Evolutionary conservation across 1,140 invertebrate species (phyloP).

Genomic region (Camponotus floridanus): DNA sequence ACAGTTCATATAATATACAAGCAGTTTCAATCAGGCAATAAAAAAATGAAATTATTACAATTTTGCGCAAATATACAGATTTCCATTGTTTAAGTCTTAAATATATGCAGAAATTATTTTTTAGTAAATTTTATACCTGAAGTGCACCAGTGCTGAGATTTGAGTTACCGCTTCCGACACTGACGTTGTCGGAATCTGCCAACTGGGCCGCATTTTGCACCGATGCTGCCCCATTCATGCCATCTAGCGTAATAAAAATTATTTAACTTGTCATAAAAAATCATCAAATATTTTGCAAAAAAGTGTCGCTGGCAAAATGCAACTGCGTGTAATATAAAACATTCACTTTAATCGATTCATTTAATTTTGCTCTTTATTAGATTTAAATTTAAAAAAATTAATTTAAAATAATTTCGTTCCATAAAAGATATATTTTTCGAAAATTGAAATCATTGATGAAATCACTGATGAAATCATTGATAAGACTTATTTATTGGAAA

Average conservation of each 20-base stretch:
- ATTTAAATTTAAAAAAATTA: conserved; percentile 14
- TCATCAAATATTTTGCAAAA: not conserved
- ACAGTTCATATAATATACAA: not conserved
- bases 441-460: not conserved
- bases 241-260: conserved; percentile 74
- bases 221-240: conserved; percentile 69
- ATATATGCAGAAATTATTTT: too few relatives aligned
- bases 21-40: not conserved
- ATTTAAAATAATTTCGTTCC: not conserved
- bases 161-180: conserved; percentile 83
- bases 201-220: conserved; percentile 76
- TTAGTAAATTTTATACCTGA: conserved; percentile 75
- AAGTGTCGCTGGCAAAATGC: not conserved
- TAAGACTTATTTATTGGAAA: not conserved
- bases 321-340: not conserved
- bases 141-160: conserved; percentile 83
- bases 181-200: conserved; percentile 80
- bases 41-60: not conserved
- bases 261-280: conserved; percentile 9
- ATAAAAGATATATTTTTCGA: not conserved
- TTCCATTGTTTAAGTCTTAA: not conserved
- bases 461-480: too few relatives aligned
- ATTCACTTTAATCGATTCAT: conserved; percentile 29
- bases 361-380: conserved; percentile 9
- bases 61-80: not conserved